Evolutionary conservation across 2,888 invertebrate genomes (phyloP), one percentile per base, ranked within the genome.

Genomic region (Lapara coniferarum): DNA sequence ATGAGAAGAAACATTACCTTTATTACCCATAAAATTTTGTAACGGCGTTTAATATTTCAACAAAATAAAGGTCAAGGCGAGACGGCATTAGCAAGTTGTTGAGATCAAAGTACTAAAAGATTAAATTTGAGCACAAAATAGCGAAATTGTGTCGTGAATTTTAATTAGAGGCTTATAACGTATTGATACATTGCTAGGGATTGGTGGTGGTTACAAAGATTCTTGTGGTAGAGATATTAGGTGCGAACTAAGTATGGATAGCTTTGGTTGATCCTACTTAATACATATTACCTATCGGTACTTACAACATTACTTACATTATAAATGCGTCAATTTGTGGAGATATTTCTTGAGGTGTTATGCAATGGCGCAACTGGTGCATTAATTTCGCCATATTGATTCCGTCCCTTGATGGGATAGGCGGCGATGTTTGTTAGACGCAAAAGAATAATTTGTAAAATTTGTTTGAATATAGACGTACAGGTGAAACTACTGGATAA

Each of bases 71-170:
- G 63, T 63, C 63, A 57, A 30, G 57, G 14, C 14, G 49, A 63
- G 63, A 58, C n/a, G 44, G 49, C 19, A 63, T 49, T 63, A 63
- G 49, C 46, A 19, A 63, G 49, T 63, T 63, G 46, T 19, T 16
- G 46, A 63, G 63, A 63, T 63, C 63, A 63, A 49, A 63, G 46
- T 49, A 19, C 13, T 63, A 12, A 19, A 49, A 46, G 44, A 59
- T 59, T 63, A 49, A 57, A 30, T 30, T 57, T 30, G 14, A 16
- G 16, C 59, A 16, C 10, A 16, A 59, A 46, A 59, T 59, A 59
- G 59, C 44, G 44, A 44, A 59, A 59, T 46, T 46, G 46, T 59
- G 59, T 59, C 56, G 68, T 13, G 56, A 58, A 72, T 69, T 46
- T 52, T 12, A 53, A 59, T 59, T 59, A 46, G 19, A 46, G 46